Conservation (phyloP, 1,140 invertebrate genomes). For the Aphelenchoides besseyi region DNA sequence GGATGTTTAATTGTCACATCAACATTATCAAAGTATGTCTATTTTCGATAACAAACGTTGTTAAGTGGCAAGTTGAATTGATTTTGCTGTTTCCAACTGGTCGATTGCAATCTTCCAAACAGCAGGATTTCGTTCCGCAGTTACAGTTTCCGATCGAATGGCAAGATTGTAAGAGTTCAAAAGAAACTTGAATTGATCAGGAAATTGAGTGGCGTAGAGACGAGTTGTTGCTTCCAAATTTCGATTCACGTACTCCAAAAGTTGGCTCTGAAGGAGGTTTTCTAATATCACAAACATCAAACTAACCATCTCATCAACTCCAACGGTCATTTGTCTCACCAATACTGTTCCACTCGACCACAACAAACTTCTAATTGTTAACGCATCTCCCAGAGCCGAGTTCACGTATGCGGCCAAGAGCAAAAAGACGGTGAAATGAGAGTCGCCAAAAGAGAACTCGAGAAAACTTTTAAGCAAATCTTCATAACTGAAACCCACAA, state of each 20-base stretch:
- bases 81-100: background rate
- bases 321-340: conserved; percentile 9
- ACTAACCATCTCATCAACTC: background rate
- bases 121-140: conserved; percentile 3
- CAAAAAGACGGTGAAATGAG: background rate
- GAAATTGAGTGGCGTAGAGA: background rate
- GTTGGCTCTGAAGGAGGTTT: background rate
- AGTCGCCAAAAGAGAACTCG: conserved; percentile 14
- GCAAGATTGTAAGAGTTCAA: background rate
- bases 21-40: conserved; percentile 25
- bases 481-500: conserved; percentile 15
- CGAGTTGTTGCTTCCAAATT: background rate
- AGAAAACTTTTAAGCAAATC: conserved; percentile 8
- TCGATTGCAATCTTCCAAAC: background rate
- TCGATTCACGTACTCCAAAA: background rate
- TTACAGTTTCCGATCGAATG: background rate
- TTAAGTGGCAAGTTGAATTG: background rate
- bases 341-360: conserved; percentile 3
- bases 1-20: conserved; percentile 29
- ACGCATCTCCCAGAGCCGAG: conserved; percentile 10
- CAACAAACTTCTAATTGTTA: conserved; percentile 8
- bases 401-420: conserved; percentile 16
- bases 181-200: background rate
- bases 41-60: too few species aligned
- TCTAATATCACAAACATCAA: background rate